Evolutionary conservation across 2,113 vertebrate genomes (phyloP), one percentile per base, ranked within the genome.

Genomic region (Lamprologus sp.): DNA sequence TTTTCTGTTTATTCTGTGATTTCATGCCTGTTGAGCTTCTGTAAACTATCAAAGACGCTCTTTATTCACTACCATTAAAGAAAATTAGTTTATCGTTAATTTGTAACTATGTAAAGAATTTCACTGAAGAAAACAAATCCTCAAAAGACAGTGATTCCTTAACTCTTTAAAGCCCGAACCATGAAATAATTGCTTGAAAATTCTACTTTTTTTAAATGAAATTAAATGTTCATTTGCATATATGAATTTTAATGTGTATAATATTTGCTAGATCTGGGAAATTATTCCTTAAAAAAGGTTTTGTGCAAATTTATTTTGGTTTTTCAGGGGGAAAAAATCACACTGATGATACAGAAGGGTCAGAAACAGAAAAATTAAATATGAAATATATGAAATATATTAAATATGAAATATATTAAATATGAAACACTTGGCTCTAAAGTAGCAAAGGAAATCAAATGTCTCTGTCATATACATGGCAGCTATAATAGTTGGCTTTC

Each of bases 301-400:
- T 65, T 65, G 60, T 37, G 11, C 10, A 37, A 37, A 65, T 3
- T 65, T 65, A 37, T 65, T 68, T 68, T 0, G 17, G 1, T 65
- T 12, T 65, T 65, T 65, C 17, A 35, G 0, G 0, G 0, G 31
- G 3, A 35, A 58, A 1, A n/a, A n/a, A 65, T 63, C 60, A 37
- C 60, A 37, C 31, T 65, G 60, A 65, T 37, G 31, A 65, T n/a
- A 35, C 31, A 65, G 60, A 37, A 65, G 60, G 60, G 33, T 37
- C 60, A 21, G 33, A 65, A 65, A 65, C 33, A 2, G 19, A 65
- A 21, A 65, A 65, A 68, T 21, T 21, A 68, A n/a, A 65, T 65
- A 3, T 65, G 19, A 37, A 37, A 65, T n/a, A n/a, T n/a, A n/a
- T n/a, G n/a, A n/a, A n/a, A n/a, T n/a, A n/a, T 68, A 68, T 21